Conservation (phyloP, 1,140 invertebrate species). For the Brachionus koreanus region DNA sequence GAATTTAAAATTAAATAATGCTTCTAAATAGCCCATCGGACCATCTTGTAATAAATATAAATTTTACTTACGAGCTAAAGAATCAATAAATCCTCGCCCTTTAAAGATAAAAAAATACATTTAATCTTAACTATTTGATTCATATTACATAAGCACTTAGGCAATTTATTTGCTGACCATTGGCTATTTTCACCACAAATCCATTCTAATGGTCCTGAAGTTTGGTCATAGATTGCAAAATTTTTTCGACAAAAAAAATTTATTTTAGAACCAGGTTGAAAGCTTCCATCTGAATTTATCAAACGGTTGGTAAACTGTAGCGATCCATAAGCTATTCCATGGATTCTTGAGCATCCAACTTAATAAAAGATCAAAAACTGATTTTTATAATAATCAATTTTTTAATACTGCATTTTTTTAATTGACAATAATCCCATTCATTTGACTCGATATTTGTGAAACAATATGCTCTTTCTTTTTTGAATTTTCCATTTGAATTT, state of each 20-base stretch:
- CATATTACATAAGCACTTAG: conserved; percentile 11
- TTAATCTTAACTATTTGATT: neutral
- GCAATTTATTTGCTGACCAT: conserved; percentile 8
- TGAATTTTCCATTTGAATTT: neutral
- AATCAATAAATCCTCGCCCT: conserved; percentile 22
- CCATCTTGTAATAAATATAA: too few relatives aligned
- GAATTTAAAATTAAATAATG: too few relatives aligned
- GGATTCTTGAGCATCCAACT: conserved; percentile 23
- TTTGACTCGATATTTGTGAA: neutral
- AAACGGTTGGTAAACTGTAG: neutral
- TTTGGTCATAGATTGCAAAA: neutral
- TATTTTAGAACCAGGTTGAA: neutral
- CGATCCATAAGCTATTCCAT: neutral
- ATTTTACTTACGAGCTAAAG: neutral
- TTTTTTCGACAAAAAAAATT: neutral
- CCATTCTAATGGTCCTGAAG: neutral
- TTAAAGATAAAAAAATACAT: neutral
- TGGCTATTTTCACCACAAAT: neutral
- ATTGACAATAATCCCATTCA: conserved; percentile 1
- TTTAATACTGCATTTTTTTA: conserved; percentile 18
- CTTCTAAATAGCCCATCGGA: too few relatives aligned
- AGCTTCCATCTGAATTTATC: neutral
- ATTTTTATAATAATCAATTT: neutral
- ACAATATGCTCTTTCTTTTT: conserved; percentile 27
- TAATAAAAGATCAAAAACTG: neutral